Evolutionary conservation across 2,797 vertebrate species (phyloP), one percentile per base, ranked within the genome.

Genomic region (Aselliscus stoliczkanus): DNA sequence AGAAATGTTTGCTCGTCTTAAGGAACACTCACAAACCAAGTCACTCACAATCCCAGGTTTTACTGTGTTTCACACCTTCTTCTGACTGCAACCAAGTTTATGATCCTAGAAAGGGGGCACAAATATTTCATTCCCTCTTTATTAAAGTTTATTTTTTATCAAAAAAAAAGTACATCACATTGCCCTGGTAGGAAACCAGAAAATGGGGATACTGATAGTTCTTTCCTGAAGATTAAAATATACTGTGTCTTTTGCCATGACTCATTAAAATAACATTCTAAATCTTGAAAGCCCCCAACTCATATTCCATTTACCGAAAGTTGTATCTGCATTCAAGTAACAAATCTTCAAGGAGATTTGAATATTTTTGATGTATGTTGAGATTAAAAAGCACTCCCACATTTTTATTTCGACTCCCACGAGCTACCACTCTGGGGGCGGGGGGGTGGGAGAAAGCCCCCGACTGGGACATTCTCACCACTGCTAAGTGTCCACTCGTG

Each of bases 231-330:
- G 31, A 25, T 18, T 37, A 11, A 72, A 42, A 18, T 7, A 27
- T 0, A 31, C 7, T 1, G 0, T 52, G 3, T 52, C 29, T n/a
- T 44, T n/a, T 12, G 12, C 15, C 64, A 34, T 4, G 15, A 80
- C 37, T 47, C 25, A 20, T 39, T 64, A 18, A 81, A 58, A 58
- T 18, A 58, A 44, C 31, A 76, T 67, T 1, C 2, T 39, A 31
- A 31, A 27, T 39, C 39, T 44, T 21, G 37, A 56, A 91, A 77
- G 80, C 25, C 4, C 4, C 11, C 21, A 34, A 44, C 31, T 44
- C 15, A 12, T 13, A 37, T 27, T 29, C 20, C 25, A 23, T 31
- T 91, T 11, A 8, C 62, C 56, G 23, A 34, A 2, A 37, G 21
- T 47, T 60, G 27, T 18, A 50, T 72, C 75, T 56, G 42, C 62